Conservation (phyloP, 2,888 invertebrate genomes). For the Leucophenga maculata region DNA sequence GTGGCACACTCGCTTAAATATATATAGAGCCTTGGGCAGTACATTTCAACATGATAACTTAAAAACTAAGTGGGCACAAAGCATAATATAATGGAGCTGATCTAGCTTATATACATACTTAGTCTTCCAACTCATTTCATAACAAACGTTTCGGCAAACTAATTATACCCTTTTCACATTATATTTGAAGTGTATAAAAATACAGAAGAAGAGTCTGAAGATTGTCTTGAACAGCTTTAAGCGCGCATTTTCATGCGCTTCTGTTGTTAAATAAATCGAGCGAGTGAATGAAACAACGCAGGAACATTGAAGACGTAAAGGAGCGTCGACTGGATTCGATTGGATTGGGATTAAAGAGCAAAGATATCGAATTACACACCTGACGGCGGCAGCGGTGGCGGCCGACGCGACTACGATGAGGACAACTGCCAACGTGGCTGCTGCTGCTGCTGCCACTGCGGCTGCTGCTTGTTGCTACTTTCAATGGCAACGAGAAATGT, state of each 20-base stretch:
- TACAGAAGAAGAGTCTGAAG: not conserved
- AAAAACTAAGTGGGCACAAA: too few relatives aligned
- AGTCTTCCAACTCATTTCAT: not conserved
- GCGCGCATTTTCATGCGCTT: slow-evolving; percentile 27
- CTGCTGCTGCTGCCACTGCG: slow-evolving; percentile 16
- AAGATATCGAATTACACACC: slow-evolving; percentile 71
- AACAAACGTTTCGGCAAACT: too few relatives aligned
- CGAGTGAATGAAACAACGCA: slow-evolving; percentile 52
- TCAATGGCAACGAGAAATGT: slow-evolving; percentile 28
- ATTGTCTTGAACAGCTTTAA: slow-evolving; percentile 9
- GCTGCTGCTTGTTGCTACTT: slow-evolving; percentile 23
- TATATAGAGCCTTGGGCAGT: too few relatives aligned
- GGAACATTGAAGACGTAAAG: slow-evolving; percentile 60
- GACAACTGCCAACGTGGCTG: slow-evolving; percentile 32
- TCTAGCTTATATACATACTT: not conserved
- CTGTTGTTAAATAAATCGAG: slow-evolving; percentile 29
- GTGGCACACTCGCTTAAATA: too few relatives aligned
- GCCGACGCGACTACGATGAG: slow-evolving; percentile 29
- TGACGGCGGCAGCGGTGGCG: slow-evolving; percentile 52
- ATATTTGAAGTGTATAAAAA: too few relatives aligned
- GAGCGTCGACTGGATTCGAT: slow-evolving; percentile 57
- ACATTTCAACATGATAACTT: too few relatives aligned
- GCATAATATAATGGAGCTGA: too few relatives aligned
- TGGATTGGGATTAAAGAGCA: slow-evolving; percentile 64
- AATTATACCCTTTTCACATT: too few relatives aligned